These are phyloP conservation scores for Atopsyche davidsoni DNA, from an alignment of 1,140 invertebrate species.

Conservation along the genomic window DNA sequence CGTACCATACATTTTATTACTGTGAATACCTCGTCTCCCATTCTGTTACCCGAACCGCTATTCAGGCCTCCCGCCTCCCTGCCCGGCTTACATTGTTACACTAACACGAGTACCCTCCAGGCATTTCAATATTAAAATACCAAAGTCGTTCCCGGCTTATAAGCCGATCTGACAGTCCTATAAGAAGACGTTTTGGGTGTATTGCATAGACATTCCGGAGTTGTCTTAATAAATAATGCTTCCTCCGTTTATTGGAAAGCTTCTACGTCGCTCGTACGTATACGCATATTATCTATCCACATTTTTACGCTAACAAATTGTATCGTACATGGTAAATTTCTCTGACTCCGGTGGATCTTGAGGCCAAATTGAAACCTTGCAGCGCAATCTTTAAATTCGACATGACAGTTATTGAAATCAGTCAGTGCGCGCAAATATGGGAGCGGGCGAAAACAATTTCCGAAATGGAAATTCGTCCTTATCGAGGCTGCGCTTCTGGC, in stretches of 20 bases:
- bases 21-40: constrained; percentile 26
- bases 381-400: no score
- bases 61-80: constrained; percentile 4
- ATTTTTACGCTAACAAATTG: no score
- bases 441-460: no score
- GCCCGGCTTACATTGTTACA: constrained; percentile 26
- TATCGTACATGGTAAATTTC: no score
- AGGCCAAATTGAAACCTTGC: no score
- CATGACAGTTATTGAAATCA: no score
- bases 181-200: constrained; percentile 23
- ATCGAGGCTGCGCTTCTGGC: no score
- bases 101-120: constrained; percentile 20
- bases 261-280: no score
- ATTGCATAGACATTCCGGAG: constrained; percentile 21
- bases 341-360: no score
- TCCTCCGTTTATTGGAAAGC: constrained; percentile 16
- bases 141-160: constrained; percentile 21
- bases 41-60: constrained; percentile 17
- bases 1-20: constrained; percentile 31
- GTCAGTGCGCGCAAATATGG: no score
- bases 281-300: no score
- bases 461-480: no score
- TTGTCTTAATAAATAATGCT: constrained; percentile 24
- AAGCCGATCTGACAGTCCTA: constrained; percentile 25
- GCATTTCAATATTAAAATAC: constrained; percentile 32